Evolutionary conservation across 2,888 invertebrate genomes (phyloP).

Genomic region (Limenitis arthemis): DNA sequence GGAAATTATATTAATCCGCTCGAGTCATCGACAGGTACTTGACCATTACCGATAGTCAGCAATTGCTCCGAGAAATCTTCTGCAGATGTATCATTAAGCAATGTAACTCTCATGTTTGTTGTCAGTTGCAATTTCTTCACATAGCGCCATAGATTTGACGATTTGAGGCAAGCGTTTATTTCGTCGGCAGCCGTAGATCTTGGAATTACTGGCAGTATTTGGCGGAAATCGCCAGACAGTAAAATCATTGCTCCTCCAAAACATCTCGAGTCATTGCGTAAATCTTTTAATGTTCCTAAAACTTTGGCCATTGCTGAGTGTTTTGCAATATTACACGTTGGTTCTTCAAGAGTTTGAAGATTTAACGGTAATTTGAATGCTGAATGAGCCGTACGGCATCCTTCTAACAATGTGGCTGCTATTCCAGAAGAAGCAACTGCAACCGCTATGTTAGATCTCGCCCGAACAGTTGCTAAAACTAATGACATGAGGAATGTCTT

Average conservation of each 20-base stretch:
- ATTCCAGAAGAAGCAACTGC: conserved; percentile 9
- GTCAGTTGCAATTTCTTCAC: no score
- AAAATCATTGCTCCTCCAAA: conserved; percentile 18
- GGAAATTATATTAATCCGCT: conserved; percentile 33
- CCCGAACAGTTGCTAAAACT: not conserved
- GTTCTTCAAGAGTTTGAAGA: conserved; percentile 16
- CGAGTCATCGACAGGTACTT: conserved; percentile 23
- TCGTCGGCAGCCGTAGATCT: conserved; percentile 22
- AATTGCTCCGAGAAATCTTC: conserved; percentile 15
- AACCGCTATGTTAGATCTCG: not conserved
- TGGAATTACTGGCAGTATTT: conserved; percentile 25
- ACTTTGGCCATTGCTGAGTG: conserved; percentile 17
- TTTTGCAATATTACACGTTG: conserved; percentile 18
- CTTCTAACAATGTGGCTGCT: conserved; percentile 3
- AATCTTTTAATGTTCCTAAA: conserved; percentile 21
- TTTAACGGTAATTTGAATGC: conserved; percentile 3
- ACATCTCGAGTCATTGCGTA: conserved; percentile 24
- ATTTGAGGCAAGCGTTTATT: no score
- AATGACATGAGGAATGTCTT: conserved; percentile 21
- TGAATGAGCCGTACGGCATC: conserved; percentile 9
- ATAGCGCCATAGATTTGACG: no score
- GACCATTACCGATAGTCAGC: conserved; percentile 37
- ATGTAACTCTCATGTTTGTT: conserved; percentile 3
- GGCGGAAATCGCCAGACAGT: conserved; percentile 24
- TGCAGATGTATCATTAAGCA: not conserved